Evolutionary conservation across 2,888 invertebrate genomes (phyloP).

Genomic region (Polydrusus tereticollis): DNA sequence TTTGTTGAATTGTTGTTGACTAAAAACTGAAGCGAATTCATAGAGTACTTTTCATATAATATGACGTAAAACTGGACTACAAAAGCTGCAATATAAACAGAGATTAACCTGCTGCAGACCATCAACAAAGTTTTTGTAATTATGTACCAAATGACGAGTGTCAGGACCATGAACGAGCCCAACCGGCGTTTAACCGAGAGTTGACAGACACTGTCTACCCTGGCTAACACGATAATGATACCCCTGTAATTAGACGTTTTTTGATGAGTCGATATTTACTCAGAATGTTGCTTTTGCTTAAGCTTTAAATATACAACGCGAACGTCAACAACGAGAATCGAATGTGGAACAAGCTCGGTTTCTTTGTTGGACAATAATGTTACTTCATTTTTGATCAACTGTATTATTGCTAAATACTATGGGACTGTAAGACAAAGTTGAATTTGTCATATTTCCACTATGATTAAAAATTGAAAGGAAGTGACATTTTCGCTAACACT

Average conservation of each 20-base stretch:
- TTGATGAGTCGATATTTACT: conserved; percentile 65
- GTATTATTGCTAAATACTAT: too few relatives aligned
- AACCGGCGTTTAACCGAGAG: conserved; percentile 58
- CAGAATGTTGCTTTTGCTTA: conserved; percentile 60
- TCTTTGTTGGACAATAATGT: background rate
- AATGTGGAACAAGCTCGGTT: background rate
- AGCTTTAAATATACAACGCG: conserved; percentile 25
- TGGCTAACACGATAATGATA: conserved; percentile 66
- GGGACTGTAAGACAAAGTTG: too few relatives aligned
- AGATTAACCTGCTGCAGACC: conserved; percentile 54
- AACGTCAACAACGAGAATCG: conserved; percentile 2
- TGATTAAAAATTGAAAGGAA: too few relatives aligned
- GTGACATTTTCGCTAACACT: too few relatives aligned
- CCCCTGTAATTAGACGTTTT: conserved; percentile 64
- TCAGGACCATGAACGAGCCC: conserved; percentile 54
- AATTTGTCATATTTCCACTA: too few relatives aligned
- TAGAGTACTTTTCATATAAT: background rate
- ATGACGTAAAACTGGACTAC: background rate
- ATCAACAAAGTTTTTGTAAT: conserved; percentile 53
- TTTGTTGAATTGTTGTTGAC: too few relatives aligned
- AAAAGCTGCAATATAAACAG: conserved; percentile 60
- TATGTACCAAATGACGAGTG: conserved; percentile 62
- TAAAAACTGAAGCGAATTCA: too few relatives aligned
- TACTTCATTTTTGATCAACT: too few relatives aligned
- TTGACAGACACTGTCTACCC: conserved; percentile 59